These are phyloP conservation scores for Dipodomys ordii DNA, from an alignment of 2,113 vertebrate species.

Conservation along the genomic window DNA sequence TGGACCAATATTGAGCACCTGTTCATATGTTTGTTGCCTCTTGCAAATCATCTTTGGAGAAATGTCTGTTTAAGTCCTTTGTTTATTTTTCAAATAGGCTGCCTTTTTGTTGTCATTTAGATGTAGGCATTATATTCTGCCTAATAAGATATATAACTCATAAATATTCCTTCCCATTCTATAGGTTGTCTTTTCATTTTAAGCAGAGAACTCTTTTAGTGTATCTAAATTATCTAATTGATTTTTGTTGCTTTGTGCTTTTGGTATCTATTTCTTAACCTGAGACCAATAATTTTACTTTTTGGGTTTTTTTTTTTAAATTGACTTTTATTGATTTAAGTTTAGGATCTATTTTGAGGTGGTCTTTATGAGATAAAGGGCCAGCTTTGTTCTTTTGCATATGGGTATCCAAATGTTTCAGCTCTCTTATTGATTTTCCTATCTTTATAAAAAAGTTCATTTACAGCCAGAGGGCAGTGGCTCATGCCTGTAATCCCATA, in stretches of 20 bases:
- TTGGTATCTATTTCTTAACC: background rate
- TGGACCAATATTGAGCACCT: background rate
- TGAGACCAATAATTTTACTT: background rate
- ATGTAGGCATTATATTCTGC: background rate
- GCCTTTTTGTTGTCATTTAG: background rate
- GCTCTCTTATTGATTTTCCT: background rate
- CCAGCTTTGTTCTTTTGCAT: background rate
- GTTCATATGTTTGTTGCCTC: background rate
- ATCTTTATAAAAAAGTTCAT: background rate
- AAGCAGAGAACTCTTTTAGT: background rate
- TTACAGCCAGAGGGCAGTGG: too few relatives aligned
- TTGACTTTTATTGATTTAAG: background rate
- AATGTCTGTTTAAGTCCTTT: background rate
- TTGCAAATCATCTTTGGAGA: background rate
- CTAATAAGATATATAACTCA: background rate
- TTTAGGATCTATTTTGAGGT: background rate
- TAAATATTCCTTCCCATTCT: background rate
- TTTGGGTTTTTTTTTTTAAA: background rate
- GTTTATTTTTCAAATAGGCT: background rate
- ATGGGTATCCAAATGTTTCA: background rate
- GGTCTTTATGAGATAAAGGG: background rate
- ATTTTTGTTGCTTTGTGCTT: background rate
- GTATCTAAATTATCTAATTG: background rate
- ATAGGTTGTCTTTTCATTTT: background rate
- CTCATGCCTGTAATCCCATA: too few relatives aligned